Base-by-base conservation (phyloP, 2,113 vertebrate species). In the Ailuropoda melanoleuca region DNA sequence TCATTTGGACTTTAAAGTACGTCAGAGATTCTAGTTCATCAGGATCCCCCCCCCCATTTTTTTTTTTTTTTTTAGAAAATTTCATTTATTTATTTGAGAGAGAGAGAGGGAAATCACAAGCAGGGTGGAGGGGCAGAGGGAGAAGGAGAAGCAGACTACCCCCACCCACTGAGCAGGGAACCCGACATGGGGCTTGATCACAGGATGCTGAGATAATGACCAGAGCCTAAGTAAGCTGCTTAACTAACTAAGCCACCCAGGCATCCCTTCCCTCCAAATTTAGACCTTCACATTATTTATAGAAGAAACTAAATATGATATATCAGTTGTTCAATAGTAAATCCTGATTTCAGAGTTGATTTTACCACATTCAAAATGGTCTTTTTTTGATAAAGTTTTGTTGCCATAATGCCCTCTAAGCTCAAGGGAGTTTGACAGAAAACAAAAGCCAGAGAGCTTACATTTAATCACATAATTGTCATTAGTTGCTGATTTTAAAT, bases 1-100 rank as follows among this genome's bases (percentile, higher is more conserved):
- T 94, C 88, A 88, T 66, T 75, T 55, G 82, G 85, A 98, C 72
- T 68, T 77, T 58, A 80, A 93, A 39, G 7, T 15, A 17, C 90
- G 70, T 58, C 66, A 48, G 24, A 95, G 43, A 95, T 80, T 53
- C 89, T 86, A 75, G 78, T 60, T 77, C 17, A 60, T 37, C 0
- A 50, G 31, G 6, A 34, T 8, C n/a, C 31, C 8, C 26, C 8
- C 15, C 26, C 3, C 17, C 5, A 8, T 3, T 56, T 29, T 8
- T 60, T n/a, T 8, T 60, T n/a, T 56, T 46, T 18, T 21, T 77
- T 56, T 1, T 43, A 43, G 43, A 29, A 83, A 34, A 68, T 37
- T 68, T 21, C 37, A 68, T 68, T 68, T 34, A 68, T 68, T 68
- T 37, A 37, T 68, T 68, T 68, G 64, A n/a, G 34, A 66, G 31